These are phyloP conservation scores for Atta texana DNA, from an alignment of 1,140 invertebrate species.

Conservation along the genomic window DNA sequence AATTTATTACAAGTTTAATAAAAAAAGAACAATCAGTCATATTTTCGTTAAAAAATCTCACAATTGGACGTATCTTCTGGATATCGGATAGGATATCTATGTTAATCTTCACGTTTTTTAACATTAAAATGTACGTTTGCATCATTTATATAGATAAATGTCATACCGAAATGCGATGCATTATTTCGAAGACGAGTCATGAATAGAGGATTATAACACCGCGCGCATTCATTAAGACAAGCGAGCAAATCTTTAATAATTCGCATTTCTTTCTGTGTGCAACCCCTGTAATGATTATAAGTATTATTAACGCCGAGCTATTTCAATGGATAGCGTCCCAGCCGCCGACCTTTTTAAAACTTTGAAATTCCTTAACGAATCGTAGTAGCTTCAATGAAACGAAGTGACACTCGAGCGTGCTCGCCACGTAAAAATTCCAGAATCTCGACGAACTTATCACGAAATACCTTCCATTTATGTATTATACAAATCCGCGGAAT, in stretches of 20 bases:
- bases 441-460: not conserved
- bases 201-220: slow-evolving; percentile 9
- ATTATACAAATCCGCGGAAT: not conserved
- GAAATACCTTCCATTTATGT: slow-evolving; percentile 33
- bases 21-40: not conserved
- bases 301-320: slow-evolving; percentile 49
- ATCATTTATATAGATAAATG: slow-evolving; percentile 21
- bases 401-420: slow-evolving; percentile 18
- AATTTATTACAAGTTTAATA: not conserved
- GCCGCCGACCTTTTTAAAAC: slow-evolving; percentile 21
- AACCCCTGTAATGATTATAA: slow-evolving; percentile 51
- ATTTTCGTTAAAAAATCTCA: not conserved
- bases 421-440: not conserved
- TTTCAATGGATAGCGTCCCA: slow-evolving; percentile 17
- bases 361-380: slow-evolving; percentile 59
- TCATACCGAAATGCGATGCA: slow-evolving; percentile 1
- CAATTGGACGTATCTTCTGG: not conserved
- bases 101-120: not conserved
- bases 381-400: slow-evolving; percentile 29
- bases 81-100: not conserved
- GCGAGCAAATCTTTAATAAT: slow-evolving; percentile 60
- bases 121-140: not conserved
- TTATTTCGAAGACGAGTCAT: not conserved
- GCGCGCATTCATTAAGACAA: slow-evolving; percentile 35
- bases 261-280: slow-evolving; percentile 48